Percentiles rank a stretch among this genome's conserved stretches.
Evolutionary conservation across 2,888 invertebrate species (phyloP).

Genomic region (Chaetoderma sp.): DNA sequence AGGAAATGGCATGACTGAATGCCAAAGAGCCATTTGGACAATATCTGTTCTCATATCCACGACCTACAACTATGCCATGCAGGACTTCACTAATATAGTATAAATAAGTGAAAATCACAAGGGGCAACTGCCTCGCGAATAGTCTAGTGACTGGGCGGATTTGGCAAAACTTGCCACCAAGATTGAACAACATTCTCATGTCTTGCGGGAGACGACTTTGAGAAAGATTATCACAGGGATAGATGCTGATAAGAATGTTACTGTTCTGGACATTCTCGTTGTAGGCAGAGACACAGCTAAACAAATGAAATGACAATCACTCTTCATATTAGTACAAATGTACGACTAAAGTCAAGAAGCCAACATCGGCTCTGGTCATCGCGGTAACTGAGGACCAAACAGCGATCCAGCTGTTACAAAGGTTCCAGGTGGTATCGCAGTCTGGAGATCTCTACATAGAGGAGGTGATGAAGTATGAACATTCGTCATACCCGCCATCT

Average conservation of each 20-base stretch:
- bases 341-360: too few species aligned
- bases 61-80: neutral
- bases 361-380: too few species aligned
- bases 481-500: too few species aligned
- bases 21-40: constrained; percentile 15
- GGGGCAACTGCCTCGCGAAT: constrained; percentile 18
- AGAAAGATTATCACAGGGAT: constrained; percentile 26
- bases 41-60: constrained; percentile 1
- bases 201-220: constrained; percentile 17
- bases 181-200: constrained; percentile 13
- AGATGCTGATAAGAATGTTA: constrained; percentile 19
- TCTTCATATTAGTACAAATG: too few species aligned
- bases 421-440: too few species aligned
- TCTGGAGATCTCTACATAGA: constrained; percentile 10
- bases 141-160: neutral
- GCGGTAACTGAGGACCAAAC: too few species aligned
- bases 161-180: neutral
- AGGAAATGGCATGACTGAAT: constrained; percentile 20
- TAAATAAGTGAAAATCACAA: constrained; percentile 21
- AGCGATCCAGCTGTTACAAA: constrained; percentile 15
- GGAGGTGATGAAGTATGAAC: constrained; percentile 4
- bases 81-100: neutral
- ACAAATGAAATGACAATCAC: constrained; percentile 4
- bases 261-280: constrained; percentile 12
- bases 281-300: constrained; percentile 17